A percentile compares a stretch with the other conserved stretches of the same genome.
Evolutionary conservation across 2,113 vertebrate species (phyloP).

Genomic region (Limanda limanda): DNA sequence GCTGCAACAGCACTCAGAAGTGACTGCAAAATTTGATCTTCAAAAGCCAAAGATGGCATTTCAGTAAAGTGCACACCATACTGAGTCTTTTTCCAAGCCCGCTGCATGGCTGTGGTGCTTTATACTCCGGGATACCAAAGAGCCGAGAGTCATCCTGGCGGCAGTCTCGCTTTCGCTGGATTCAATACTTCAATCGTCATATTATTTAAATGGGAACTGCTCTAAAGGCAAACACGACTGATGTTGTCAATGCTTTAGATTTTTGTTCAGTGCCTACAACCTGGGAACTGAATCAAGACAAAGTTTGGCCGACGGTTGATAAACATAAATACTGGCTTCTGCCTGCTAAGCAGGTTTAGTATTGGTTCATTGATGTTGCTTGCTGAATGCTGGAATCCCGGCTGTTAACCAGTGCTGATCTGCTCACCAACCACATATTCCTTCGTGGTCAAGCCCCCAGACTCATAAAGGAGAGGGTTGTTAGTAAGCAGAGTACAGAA

Average conservation of each 20-base stretch:
- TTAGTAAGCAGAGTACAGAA: background rate
- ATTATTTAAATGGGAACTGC: background rate
- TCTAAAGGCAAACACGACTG: background rate
- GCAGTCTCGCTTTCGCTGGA: background rate
- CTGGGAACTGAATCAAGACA: constrained; percentile 12
- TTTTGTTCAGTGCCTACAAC: background rate
- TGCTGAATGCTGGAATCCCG: constrained; percentile 19
- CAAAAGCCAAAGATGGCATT: background rate
- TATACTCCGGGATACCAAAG: background rate
- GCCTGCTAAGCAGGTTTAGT: constrained; percentile 32
- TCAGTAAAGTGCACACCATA: background rate
- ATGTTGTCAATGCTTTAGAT: constrained; percentile 1
- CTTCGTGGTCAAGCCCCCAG: constrained; percentile 1
- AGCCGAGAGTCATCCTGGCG: background rate
- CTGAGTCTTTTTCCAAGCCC: background rate
- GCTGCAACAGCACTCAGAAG: background rate
- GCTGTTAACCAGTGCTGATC: constrained; percentile 38
- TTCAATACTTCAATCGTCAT: background rate
- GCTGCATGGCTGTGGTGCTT: background rate
- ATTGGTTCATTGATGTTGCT: constrained; percentile 32
- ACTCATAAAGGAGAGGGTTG: constrained; percentile 12
- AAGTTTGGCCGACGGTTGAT: constrained; percentile 7
- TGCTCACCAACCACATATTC: constrained; percentile 18
- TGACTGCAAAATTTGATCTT: background rate
- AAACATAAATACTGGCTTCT: constrained; percentile 24